These are phyloP conservation scores for Drosophila mimetica DNA, from an alignment of 2,888 invertebrate genomes.

Conservation along the genomic window DNA sequence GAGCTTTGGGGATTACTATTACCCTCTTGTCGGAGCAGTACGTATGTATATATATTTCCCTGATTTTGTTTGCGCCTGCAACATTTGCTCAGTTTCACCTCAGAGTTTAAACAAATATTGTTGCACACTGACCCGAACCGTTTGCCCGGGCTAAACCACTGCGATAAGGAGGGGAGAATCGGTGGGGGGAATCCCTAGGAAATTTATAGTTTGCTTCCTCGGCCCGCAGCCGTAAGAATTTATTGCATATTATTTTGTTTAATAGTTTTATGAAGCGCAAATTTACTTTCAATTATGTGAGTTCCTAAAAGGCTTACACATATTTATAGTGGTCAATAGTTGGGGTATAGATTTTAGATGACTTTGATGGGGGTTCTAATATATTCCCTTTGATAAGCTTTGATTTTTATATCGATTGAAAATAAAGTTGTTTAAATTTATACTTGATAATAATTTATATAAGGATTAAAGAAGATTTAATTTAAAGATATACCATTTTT, in stretches of 20 bases:
- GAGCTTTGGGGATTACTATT: constrained; percentile 49
- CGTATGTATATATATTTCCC: constrained; percentile 20
- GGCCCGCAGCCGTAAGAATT: constrained; percentile 43
- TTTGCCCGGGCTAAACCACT: constrained; percentile 56
- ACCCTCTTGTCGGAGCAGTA: constrained; percentile 7
- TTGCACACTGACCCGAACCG: constrained; percentile 68
- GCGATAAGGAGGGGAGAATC: constrained; percentile 63
- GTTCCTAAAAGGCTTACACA: not conserved
- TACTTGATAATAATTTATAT: too few relatives aligned
- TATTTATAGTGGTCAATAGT: constrained; percentile 13
- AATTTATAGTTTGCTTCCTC: constrained; percentile 71
- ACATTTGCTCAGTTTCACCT: constrained; percentile 42
- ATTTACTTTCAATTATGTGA: constrained; percentile 56
- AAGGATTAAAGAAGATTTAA: too few relatives aligned
- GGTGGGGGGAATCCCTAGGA: constrained; percentile 15
- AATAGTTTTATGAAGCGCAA: constrained; percentile 61
- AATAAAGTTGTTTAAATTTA: too few relatives aligned
- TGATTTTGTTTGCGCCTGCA: constrained; percentile 32
- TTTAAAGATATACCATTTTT: not conserved
- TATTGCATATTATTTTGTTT: constrained; percentile 65
- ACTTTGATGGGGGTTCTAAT: not conserved
- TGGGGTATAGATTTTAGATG: not conserved
- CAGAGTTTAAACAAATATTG: constrained; percentile 77
- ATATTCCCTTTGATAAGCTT: not conserved
- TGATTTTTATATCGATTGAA: not conserved